These are phyloP conservation scores for Otolemur crassicaudatus DNA, from an alignment of 2,797 vertebrate species.

Conservation along the genomic window DNA sequence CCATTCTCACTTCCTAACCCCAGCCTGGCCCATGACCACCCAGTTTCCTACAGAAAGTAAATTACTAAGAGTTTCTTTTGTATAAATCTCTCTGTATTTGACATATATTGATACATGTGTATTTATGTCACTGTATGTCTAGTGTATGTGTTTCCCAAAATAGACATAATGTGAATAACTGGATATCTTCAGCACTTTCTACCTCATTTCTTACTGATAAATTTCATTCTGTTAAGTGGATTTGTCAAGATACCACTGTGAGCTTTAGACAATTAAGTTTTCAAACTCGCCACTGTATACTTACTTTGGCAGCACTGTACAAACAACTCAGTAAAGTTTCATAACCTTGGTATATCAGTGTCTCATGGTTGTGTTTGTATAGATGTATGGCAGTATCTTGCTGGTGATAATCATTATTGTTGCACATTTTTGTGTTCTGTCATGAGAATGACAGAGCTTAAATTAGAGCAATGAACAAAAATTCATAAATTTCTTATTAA, in stretches of 20 bases:
- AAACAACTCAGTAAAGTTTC: no score
- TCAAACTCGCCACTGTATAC: no score
- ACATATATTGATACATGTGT: background rate
- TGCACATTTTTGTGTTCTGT: no score
- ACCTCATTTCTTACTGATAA: background rate
- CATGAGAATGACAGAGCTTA: no score
- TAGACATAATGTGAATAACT: background rate
- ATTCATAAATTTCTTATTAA: no score
- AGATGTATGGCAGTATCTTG: no score
- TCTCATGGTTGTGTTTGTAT: no score
- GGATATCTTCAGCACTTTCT: background rate
- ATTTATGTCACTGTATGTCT: background rate
- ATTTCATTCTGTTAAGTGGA: background rate
- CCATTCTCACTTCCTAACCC: background rate
- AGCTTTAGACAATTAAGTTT: no score
- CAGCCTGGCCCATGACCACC: background rate
- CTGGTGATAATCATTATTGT: no score
- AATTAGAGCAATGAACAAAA: no score
- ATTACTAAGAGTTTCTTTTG: background rate
- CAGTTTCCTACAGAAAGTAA: background rate
- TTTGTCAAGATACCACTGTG: background rate
- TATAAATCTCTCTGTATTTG: background rate
- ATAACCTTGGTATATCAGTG: no score
- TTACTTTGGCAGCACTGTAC: no score
- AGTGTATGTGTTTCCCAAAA: background rate